Evolutionary conservation across 1,140 invertebrate genomes (phyloP).

Genomic region (Maconellicoccus hirsutus): DNA sequence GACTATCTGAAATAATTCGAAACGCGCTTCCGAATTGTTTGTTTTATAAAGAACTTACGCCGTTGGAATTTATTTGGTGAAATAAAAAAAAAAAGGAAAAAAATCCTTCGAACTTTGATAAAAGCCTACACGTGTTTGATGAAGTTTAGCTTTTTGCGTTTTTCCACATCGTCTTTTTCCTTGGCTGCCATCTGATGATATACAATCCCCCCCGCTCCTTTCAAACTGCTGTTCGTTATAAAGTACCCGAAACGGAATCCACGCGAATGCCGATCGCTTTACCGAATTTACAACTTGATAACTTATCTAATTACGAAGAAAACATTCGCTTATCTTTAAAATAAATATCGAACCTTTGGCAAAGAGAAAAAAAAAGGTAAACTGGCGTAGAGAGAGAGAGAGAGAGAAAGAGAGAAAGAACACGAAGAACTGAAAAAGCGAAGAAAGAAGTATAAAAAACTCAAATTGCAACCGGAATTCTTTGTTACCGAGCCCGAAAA

Average conservation of each 20-base stretch:
- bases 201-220: too few relatives aligned
- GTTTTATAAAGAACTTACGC: background rate
- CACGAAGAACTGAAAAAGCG: background rate
- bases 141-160: background rate
- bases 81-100: background rate
- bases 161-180: background rate
- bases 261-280: background rate
- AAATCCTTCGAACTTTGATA: background rate
- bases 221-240: too few relatives aligned
- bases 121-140: background rate
- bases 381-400: background rate
- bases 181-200: too few relatives aligned
- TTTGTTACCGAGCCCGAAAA: background rate
- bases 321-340: constrained; percentile 4
- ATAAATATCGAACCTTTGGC: background rate
- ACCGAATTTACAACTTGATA: background rate
- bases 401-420: background rate
- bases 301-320: constrained; percentile 9
- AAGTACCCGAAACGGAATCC: too few relatives aligned
- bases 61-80: background rate
- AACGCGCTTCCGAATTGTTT: background rate
- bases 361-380: too few relatives aligned
- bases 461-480: background rate
- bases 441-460: background rate
- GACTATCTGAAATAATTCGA: background rate